Percentiles rank a stretch among this genome's conserved stretches.
Conservation (phyloP, 2,113 vertebrate genomes). For the Elachura formosa region DNA sequence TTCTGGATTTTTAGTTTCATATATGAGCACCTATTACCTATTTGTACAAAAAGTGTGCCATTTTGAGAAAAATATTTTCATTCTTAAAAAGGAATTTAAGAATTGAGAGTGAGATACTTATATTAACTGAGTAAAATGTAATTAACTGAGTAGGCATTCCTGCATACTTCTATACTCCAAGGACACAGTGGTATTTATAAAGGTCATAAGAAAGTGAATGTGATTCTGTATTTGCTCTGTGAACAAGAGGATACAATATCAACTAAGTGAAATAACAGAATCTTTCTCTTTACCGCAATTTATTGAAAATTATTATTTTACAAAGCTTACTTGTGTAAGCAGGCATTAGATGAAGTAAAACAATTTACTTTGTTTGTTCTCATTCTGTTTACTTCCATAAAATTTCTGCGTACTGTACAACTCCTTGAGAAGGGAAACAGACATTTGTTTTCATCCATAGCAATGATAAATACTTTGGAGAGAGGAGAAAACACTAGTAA, state of each 20-base stretch:
- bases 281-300: not conserved
- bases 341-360: not conserved
- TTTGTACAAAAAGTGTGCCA: not conserved
- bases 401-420: not conserved
- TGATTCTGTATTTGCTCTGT: not conserved
- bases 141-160: not conserved
- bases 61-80: not conserved
- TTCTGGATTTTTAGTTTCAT: not conserved
- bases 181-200: constrained; percentile 6
- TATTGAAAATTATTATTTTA: not conserved
- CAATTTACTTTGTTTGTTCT: not conserved
- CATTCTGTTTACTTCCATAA: not conserved
- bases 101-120: not conserved
- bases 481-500: not conserved
- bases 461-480: not conserved
- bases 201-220: not conserved
- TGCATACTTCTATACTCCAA: not conserved
- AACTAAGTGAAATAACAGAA: not conserved
- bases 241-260: not conserved
- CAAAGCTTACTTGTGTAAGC: not conserved
- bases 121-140: not conserved
- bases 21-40: not conserved
- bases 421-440: not conserved
- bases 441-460: not conserved
- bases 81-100: not conserved